Evolutionary conservation across 2,888 invertebrate genomes (phyloP).

Genomic region (Cerastis leucographa): DNA sequence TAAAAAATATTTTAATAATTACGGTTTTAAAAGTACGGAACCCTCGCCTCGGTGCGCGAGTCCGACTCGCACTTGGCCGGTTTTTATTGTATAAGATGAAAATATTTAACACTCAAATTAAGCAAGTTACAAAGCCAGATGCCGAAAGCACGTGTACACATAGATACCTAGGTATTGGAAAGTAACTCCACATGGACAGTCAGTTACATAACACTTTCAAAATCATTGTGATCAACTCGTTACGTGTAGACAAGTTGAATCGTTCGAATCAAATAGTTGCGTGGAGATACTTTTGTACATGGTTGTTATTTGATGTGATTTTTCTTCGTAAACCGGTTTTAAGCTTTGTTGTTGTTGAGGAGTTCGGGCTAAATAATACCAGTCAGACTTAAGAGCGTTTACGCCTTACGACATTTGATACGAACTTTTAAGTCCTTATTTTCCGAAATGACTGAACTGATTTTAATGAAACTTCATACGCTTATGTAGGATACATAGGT

Average conservation of each 20-base stretch:
- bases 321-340: conserved; percentile 10
- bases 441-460: too few relatives aligned
- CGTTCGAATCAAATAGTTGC: conserved; percentile 30
- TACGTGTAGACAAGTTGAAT: conserved; percentile 29
- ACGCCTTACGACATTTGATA: too few relatives aligned
- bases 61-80: too few relatives aligned
- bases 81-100: too few relatives aligned
- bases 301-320: conserved; percentile 22
- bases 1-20: too few relatives aligned
- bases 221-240: conserved; percentile 40
- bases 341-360: background rate
- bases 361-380: too few relatives aligned
- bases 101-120: background rate
- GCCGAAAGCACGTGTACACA: conserved; percentile 13
- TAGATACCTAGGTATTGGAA: conserved; percentile 56
- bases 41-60: too few relatives aligned
- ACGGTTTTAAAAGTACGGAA: too few relatives aligned
- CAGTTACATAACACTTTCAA: conserved; percentile 51
- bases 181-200: conserved; percentile 24
- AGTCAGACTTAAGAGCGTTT: too few relatives aligned
- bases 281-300: conserved; percentile 10
- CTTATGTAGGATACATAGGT: too few relatives aligned
- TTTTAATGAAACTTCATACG: too few relatives aligned
- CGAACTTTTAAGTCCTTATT: too few relatives aligned
- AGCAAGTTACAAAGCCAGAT: conserved; percentile 1